phyloP scores from a whole-genome alignment of 2,888 invertebrate species.

The Rotaria magnacalcarata region DNA sequence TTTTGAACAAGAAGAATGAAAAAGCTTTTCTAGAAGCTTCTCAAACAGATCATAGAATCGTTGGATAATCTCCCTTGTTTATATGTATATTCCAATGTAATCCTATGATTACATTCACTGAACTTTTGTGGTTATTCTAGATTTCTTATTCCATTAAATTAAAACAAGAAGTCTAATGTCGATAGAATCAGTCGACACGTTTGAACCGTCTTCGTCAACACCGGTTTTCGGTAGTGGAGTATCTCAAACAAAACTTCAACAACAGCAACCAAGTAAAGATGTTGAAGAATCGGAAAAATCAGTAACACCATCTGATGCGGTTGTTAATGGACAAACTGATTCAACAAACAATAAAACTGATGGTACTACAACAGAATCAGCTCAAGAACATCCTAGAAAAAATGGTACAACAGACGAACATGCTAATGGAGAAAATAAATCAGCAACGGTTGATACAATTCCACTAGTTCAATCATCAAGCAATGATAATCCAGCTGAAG shows the following conservation, averaged over 20 bases:
- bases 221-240: not conserved
- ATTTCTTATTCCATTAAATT: not conserved
- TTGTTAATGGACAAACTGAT: not conserved
- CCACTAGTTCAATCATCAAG: not conserved
- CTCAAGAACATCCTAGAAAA: not conserved
- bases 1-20: no score
- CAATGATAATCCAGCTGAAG: not conserved
- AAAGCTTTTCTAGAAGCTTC: no score
- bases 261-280: not conserved
- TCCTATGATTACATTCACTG: not conserved
- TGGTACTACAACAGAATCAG: not conserved
- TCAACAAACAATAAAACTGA: not conserved
- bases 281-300: not conserved
- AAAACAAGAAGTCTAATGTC: not conserved
- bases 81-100: no score
- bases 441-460: not conserved
- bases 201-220: not conserved
- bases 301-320: not conserved
- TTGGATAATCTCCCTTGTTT: no score
- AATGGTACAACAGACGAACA: not conserved
- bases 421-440: not conserved
- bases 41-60: no score
- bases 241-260: not conserved
- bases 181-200: not conserved
- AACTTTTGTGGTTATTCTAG: not conserved